Conservation (phyloP, 1,140 invertebrate species). For the Druon quercuslanigerum region DNA sequence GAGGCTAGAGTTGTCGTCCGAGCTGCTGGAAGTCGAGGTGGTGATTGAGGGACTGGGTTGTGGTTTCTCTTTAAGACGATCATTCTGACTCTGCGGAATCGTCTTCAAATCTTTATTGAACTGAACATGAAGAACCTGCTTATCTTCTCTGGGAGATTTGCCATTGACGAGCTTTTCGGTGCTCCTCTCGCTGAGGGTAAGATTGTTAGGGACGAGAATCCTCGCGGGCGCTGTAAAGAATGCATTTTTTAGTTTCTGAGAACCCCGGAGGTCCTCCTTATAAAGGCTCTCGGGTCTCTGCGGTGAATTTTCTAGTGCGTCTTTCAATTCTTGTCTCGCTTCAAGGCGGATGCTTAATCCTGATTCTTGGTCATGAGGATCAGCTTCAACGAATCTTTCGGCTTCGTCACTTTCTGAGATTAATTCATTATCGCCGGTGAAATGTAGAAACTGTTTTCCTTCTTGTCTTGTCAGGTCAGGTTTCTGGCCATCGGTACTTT, state of each 20-base stretch:
- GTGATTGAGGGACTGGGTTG: conserved; percentile 71
- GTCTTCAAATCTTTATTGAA: conserved; percentile 73
- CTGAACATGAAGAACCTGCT: conserved; percentile 78
- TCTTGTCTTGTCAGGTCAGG: neutral
- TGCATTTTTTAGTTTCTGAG: conserved; percentile 52
- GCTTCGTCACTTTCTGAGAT: neutral
- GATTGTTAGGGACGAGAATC: conserved; percentile 49
- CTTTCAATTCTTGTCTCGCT: conserved; percentile 56
- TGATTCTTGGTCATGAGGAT: conserved; percentile 41
- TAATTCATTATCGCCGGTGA: neutral
- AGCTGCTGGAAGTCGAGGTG: conserved; percentile 71
- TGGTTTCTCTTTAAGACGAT: conserved; percentile 53
- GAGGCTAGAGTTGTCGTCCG: conserved; percentile 79
- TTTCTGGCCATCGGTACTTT: neutral
- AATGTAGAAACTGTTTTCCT: neutral
- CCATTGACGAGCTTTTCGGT: conserved; percentile 62
- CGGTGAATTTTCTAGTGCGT: conserved; percentile 45
- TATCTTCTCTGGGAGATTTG: conserved; percentile 65
- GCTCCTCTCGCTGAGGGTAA: conserved; percentile 45
- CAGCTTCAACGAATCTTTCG: conserved; percentile 36
- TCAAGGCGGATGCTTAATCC: conserved; percentile 59
- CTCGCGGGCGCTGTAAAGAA: conserved; percentile 54
- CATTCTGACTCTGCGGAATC: conserved; percentile 43
- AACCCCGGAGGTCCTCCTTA: conserved; percentile 44
- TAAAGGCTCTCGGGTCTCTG: conserved; percentile 60